Base-by-base conservation (phyloP, 2,797 vertebrate species). In the Falco cherrug region DNA sequence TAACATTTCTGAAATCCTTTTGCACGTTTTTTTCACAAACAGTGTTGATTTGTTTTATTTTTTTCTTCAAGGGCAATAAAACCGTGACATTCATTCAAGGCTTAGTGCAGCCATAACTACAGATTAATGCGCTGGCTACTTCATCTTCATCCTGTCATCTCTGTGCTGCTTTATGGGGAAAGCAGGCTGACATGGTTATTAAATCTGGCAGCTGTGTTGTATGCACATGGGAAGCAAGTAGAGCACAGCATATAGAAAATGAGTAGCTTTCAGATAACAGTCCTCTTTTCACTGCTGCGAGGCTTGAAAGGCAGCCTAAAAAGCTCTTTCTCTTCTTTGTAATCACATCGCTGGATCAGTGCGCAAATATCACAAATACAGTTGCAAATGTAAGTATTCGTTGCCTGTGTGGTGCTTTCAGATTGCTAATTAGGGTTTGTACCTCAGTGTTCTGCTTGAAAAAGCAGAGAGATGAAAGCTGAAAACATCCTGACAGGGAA, bases 131-230 rank as follows among this genome's bases (percentile, higher is more conserved):
- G 3, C 78, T 79, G 89, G 88, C 89, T 95, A 61, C 50, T 78
- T 97, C 92, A 94, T 91, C 76, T 90, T 96, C 74, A 88, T 97
- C 71, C 92, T 95, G 97, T 95, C 97, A 90, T 95, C 95, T 91
- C 70, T 90, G 85, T 86, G 90, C 93, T 90, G 90, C 86, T 86
- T 84, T 84, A 63, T 47, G 90, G 94, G 95, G 95, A 77, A 95
- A 93, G 89, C 90, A 79, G 97, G 88, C 97, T 97, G 97, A 91
- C 96, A 95, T 81, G 91, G 97, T 97, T 95, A 97, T 97, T 97
- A 97, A 97, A 96, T 95, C 98, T 96, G 97, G 97, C 98, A 98
- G 97, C 98, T 98, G 98, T 95, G 97, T 69, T 90, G 92, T 96
- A 93, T 87, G 89, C 96, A 93, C 93, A 93, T 73, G 93, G 74